Evolutionary conservation across 2,797 vertebrate genomes (phyloP).

Genomic region (Novumbra hubbsi): DNA sequence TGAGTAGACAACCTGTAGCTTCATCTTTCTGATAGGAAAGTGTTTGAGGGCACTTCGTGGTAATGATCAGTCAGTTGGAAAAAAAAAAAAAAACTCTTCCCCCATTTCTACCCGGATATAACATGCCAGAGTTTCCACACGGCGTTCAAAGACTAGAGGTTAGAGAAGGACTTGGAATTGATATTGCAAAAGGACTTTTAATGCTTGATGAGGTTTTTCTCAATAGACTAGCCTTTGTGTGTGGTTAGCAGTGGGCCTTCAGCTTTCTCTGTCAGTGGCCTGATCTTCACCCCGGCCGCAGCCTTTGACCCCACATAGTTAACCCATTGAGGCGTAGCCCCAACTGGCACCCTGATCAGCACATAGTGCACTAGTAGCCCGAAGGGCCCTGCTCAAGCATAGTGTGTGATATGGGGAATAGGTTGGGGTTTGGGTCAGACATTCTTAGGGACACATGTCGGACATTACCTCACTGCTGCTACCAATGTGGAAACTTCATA

Average conservation of each 20-base stretch:
- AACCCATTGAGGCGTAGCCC: not conserved
- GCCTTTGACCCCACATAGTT: not conserved
- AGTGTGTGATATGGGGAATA: not conserved
- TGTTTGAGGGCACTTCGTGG: not conserved
- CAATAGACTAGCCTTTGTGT: conserved; percentile 5
- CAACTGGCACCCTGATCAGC: not conserved
- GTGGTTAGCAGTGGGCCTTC: conserved; percentile 10
- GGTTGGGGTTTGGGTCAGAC: not conserved
- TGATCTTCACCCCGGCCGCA: conserved; percentile 8
- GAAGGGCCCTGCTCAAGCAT: not conserved
- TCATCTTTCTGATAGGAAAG: not conserved
- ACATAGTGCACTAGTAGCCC: not conserved
- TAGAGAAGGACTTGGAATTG: not conserved
- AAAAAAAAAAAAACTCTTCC: not conserved
- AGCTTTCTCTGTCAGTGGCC: conserved; percentile 45
- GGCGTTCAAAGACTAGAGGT: not conserved
- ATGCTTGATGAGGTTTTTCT: not conserved
- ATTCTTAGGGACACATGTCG: not conserved
- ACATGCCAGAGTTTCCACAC: not conserved
- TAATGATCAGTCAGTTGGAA: not conserved
- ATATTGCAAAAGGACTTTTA: not conserved
- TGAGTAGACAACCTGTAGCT: not conserved
- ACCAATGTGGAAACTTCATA: not conserved
- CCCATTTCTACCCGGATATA: not conserved
- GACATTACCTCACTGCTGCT: conserved; percentile 13